Percentiles rank a stretch among this genome's conserved stretches.
These are phyloP conservation scores for Bombus confusus DNA, from an alignment of 1,140 invertebrate genomes.

Conservation along the genomic window DNA sequence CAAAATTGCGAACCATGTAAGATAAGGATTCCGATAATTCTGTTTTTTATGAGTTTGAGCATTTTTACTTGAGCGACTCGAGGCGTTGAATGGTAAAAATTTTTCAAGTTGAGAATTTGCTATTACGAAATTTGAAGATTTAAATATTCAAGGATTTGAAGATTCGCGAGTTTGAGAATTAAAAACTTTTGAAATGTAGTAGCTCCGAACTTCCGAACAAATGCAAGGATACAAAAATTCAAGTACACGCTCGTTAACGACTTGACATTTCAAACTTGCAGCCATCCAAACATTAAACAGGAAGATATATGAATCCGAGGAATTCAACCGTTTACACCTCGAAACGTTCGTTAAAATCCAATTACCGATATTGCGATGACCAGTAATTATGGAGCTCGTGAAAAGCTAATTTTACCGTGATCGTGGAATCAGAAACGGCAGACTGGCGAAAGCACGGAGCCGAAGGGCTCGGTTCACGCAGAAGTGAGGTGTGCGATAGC, in stretches of 20 bases:
- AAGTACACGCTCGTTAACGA: neutral
- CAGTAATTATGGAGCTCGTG: neutral
- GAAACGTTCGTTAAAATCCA: neutral
- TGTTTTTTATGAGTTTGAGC: too few relatives aligned
- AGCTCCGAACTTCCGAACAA: neutral
- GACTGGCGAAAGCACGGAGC: constrained; percentile 3
- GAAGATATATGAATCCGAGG: neutral
- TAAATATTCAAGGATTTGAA: neutral
- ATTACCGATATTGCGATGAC: constrained; percentile 17
- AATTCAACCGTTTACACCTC: neutral
- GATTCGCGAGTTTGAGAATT: too few relatives aligned
- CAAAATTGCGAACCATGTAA: neutral
- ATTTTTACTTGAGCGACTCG: too few relatives aligned
- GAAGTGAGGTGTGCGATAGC: constrained; percentile 45
- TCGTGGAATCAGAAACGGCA: neutral
- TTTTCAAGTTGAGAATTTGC: neutral
- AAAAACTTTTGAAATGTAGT: too few relatives aligned
- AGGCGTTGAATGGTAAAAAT: too few relatives aligned
- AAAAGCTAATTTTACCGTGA: constrained; percentile 20
- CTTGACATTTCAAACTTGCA: neutral
- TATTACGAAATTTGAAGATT: neutral
- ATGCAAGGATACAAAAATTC: neutral
- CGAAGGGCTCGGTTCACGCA: constrained; percentile 30
- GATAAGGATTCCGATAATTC: neutral
- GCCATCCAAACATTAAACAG: too few relatives aligned